phyloP scores from a whole-genome alignment of 2,113 vertebrate species.

The Ailurus styani region DNA sequence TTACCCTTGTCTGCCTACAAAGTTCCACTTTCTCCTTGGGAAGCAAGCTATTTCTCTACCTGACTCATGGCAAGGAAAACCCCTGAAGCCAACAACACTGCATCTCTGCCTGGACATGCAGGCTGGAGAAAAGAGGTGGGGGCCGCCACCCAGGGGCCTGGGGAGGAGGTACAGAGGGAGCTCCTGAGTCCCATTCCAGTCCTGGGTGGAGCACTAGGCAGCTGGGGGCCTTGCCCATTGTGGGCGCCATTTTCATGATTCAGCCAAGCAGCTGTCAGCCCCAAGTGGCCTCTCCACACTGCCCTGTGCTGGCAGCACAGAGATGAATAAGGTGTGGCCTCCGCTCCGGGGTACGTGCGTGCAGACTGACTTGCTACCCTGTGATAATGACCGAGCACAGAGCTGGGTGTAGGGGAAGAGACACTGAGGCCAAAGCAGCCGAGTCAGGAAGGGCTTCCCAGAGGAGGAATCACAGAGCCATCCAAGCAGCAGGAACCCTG shows the following conservation, averaged over 20 bases:
- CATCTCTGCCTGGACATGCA: background rate
- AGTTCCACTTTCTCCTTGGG: slow-evolving; percentile 61
- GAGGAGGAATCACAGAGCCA: background rate
- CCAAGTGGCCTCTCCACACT: background rate
- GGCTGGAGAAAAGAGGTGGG: background rate
- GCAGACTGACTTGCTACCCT: background rate
- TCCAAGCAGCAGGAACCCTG: background rate
- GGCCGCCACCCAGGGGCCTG: background rate
- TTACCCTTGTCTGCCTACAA: slow-evolving; percentile 65
- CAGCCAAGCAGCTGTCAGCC: background rate
- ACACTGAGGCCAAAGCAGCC: background rate
- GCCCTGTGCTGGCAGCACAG: background rate
- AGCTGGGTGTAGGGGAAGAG: background rate
- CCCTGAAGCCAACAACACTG: background rate
- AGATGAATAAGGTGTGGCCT: background rate
- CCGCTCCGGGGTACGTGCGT: background rate
- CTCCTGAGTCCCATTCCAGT: background rate
- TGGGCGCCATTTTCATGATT: background rate
- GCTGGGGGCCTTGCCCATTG: background rate
- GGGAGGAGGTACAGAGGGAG: background rate
- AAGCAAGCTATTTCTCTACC: slow-evolving; percentile 58
- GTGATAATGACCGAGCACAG: background rate
- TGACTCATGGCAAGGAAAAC: slow-evolving; percentile 29
- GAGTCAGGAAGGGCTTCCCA: background rate
- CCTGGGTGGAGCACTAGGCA: background rate